Percentiles rank a stretch among this genome's conserved stretches.
Conservation (phyloP, 2,888 invertebrate genomes). For the Pseudococcus longispinus region DNA sequence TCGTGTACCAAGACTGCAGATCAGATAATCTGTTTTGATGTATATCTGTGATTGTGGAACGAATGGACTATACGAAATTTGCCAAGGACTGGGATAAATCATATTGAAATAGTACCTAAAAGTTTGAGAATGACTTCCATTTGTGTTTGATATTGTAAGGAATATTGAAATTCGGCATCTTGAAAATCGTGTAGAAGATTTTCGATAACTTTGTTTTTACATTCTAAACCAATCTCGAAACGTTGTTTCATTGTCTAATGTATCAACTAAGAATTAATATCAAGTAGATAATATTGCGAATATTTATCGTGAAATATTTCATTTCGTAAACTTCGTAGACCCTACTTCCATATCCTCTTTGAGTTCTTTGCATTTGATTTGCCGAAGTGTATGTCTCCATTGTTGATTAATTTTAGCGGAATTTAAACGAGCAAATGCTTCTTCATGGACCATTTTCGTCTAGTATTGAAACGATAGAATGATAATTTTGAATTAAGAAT, state of each 20-base stretch:
- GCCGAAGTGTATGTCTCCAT: slow-evolving; percentile 80
- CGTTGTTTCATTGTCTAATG: slow-evolving; percentile 67
- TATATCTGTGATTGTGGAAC: not conserved
- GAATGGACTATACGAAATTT: not conserved
- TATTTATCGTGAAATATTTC: not conserved
- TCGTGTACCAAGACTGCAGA: slow-evolving; percentile 27
- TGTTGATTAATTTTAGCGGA: slow-evolving; percentile 84
- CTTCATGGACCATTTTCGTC: slow-evolving; percentile 84
- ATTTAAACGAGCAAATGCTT: slow-evolving; percentile 78
- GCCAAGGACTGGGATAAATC: not conserved
- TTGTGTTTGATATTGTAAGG: slow-evolving; percentile 75
- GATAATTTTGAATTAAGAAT: not conserved
- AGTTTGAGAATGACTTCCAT: slow-evolving; percentile 74
- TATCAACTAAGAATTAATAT: not conserved
- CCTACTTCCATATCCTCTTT: slow-evolving; percentile 72
- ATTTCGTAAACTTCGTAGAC: not conserved
- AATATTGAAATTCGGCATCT: slow-evolving; percentile 76
- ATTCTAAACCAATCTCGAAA: slow-evolving; percentile 71
- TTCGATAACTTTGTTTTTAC: slow-evolving; percentile 73
- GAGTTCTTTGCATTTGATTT: slow-evolving; percentile 78
- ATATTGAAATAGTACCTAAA: slow-evolving; percentile 66
- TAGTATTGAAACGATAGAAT: slow-evolving; percentile 61
- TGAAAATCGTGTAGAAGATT: slow-evolving; percentile 72
- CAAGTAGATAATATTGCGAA: not conserved
- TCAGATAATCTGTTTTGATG: slow-evolving; percentile 16